Evolutionary conservation across 2,797 vertebrate species (phyloP).

Genomic region (Lutjanus argentimaculatus): DNA sequence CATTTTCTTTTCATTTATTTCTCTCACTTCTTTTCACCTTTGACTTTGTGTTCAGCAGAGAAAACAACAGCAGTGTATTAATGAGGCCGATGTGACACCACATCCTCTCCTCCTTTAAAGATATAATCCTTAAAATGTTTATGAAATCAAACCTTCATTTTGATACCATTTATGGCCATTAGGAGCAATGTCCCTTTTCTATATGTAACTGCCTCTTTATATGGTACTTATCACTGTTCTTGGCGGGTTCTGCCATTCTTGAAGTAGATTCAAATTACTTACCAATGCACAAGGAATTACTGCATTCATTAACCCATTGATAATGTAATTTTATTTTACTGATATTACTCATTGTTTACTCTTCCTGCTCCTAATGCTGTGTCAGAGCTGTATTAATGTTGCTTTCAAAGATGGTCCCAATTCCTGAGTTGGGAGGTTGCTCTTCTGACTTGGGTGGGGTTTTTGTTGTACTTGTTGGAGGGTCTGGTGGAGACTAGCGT

Average conservation of each 20-base stretch:
- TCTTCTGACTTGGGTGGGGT: too few species aligned
- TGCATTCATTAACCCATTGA: background rate
- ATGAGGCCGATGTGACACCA: background rate
- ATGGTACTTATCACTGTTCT: background rate
- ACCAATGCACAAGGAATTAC: background rate
- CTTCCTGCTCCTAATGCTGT: background rate
- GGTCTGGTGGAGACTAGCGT: too few species aligned
- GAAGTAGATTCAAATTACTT: background rate
- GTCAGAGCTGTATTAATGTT: too few species aligned
- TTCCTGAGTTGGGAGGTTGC: too few species aligned
- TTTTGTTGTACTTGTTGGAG: too few species aligned
- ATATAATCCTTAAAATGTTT: too few species aligned
- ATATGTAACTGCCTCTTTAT: background rate
- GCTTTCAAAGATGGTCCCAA: too few species aligned
- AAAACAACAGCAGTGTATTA: background rate
- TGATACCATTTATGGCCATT: background rate
- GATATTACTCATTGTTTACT: too few species aligned
- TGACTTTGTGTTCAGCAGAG: slow-evolving; percentile 2
- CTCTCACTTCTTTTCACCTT: background rate
- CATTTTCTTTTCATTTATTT: slow-evolving; percentile 3
- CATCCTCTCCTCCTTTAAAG: too few species aligned
- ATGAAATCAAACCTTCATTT: background rate
- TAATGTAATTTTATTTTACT: background rate
- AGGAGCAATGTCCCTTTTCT: too few species aligned
- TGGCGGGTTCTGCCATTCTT: background rate